Evolutionary conservation across 2,797 vertebrate genomes (phyloP), one percentile per base, ranked within the genome.

Genomic region (Tapirus indicus): DNA sequence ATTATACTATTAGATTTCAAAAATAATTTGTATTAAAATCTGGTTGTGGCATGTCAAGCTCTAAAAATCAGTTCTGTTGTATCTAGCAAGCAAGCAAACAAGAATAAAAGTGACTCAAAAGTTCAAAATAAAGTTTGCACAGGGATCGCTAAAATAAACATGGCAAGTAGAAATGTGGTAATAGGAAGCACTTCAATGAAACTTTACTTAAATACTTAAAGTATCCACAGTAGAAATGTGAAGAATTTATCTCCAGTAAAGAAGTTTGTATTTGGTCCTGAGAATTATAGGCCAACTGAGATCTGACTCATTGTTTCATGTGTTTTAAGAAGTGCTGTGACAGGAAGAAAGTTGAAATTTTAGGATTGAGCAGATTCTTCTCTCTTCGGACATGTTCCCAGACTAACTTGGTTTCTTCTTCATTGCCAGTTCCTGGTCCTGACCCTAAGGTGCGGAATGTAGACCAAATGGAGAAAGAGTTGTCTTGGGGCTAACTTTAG

Each of bases 281-380:
- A 96, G 72, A 97, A 94, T 95, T 97, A 89, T 85, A n/a, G 90
- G 94, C 90, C 97, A 96, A 6, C 79, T 88, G 94, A 97, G 94
- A 93, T 87, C 87, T 88, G 95, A 97, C 96, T 97, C 90, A 97
- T 95, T 85, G 90, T 96, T 93, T 83, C 18, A 12, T 96, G 77
- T 97, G 91, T 96, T 98, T 97, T 96, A 97, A 97, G 80, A 96
- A 96, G 85, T 97, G 88, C 75, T 96, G 12, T 83, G 92, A 97
- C 89, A 95, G 87, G 95, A 90, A 93, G 86, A 97, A 94, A 95
- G 75, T 78, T 92, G 80, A 96, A 91, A 95, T 95, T 96, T 96
- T 87, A 97, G 95, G 56, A 82, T 41, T 84, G 71, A 97, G 75
- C 91, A 97, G 71, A 87, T 97, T 93, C 95, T 97, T 96, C 71